These are phyloP conservation scores for Harpegnathos saltator DNA, from an alignment of 1,140 invertebrate species.

Conservation along the genomic window DNA sequence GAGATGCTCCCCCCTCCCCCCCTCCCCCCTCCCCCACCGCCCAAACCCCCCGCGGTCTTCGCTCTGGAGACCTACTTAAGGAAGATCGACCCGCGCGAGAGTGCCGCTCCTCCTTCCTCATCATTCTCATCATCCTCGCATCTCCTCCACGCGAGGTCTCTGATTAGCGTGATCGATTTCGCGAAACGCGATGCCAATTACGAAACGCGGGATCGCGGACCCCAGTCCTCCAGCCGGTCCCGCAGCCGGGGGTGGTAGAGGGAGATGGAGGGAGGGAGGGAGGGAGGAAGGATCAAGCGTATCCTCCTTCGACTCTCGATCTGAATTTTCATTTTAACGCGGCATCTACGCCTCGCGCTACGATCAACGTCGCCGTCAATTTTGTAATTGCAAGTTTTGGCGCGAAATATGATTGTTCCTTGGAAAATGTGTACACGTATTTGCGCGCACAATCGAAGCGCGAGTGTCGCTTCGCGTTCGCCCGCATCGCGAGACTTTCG, in stretches of 20 bases:
- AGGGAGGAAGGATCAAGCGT: too few relatives aligned
- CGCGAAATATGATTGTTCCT: too few relatives aligned
- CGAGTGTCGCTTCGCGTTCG: too few relatives aligned
- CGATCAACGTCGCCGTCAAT: too few relatives aligned
- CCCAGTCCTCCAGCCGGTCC: too few relatives aligned
- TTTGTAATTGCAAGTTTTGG: too few relatives aligned
- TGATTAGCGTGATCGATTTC: slow-evolving; percentile 46
- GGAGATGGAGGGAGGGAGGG: too few relatives aligned
- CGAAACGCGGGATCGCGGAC: slow-evolving; percentile 6
- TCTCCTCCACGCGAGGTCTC: slow-evolving; percentile 38
- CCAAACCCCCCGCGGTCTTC: slow-evolving; percentile 39
- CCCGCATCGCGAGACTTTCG: too few relatives aligned
- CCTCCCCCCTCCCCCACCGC: not conserved
- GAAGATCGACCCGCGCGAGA: slow-evolving; percentile 69
- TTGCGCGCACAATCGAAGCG: too few relatives aligned
- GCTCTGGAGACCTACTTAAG: slow-evolving; percentile 76
- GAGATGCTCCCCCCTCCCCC: slow-evolving; percentile 12
- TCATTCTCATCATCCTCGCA: slow-evolving; percentile 19
- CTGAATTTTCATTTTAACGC: too few relatives aligned
- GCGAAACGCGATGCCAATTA: slow-evolving; percentile 32
- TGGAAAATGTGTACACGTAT: too few relatives aligned
- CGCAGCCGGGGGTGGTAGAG: not conserved
- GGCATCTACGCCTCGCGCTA: too few relatives aligned
- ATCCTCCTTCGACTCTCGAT: not conserved
- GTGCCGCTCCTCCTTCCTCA: slow-evolving; percentile 64